phyloP scores from a whole-genome alignment of 2,888 invertebrate genomes.

The Tenthredo notha region DNA sequence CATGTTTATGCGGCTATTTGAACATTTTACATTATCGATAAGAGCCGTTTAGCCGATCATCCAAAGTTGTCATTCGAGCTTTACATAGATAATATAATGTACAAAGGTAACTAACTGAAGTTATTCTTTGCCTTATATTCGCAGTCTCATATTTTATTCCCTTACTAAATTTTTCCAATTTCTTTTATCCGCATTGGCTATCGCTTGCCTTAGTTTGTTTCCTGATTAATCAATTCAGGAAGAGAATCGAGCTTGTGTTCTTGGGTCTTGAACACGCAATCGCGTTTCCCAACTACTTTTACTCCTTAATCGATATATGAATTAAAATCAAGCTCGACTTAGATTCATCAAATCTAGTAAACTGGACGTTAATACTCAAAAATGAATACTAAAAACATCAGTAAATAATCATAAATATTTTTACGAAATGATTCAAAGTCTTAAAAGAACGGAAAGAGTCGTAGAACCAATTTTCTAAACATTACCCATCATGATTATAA shows the following conservation, averaged over 20 bases:
- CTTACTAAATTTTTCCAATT: background rate
- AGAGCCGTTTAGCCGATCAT: background rate
- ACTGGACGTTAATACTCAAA: background rate
- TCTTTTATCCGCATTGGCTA: background rate
- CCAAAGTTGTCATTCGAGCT: background rate
- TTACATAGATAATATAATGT: background rate
- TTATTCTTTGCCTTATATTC: background rate
- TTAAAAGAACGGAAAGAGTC: too few relatives aligned
- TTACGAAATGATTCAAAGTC: background rate
- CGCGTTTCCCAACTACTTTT: background rate
- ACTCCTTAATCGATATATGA: background rate
- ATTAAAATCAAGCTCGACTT: background rate
- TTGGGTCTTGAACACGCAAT: slow-evolving; percentile 25
- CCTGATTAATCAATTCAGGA: slow-evolving; percentile 22
- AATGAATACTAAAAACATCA: background rate
- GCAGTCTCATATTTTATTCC: slow-evolving; percentile 8
- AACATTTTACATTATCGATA: background rate
- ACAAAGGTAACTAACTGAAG: background rate
- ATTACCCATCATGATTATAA: too few relatives aligned
- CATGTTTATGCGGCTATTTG: background rate
- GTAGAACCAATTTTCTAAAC: too few relatives aligned
- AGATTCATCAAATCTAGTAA: background rate
- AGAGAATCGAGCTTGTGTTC: background rate
- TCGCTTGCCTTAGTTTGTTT: slow-evolving; percentile 18
- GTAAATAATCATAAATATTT: background rate